Conservation (phyloP, 2,888 invertebrate species). For the Nymphalis c-album region DNA sequence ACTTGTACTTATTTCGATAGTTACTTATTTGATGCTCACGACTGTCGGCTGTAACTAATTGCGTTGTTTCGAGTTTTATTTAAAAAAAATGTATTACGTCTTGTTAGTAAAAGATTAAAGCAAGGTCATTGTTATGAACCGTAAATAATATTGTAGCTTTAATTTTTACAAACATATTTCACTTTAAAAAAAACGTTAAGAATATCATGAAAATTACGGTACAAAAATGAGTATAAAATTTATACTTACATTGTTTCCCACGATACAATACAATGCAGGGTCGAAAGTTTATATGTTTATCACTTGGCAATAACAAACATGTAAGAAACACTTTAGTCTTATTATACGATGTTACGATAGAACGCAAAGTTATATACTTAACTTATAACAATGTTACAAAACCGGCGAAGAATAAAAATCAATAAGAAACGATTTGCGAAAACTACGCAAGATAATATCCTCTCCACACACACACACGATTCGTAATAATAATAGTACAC, state of each 20-base stretch:
- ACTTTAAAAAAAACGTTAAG: background rate
- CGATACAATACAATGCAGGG: conserved; percentile 48
- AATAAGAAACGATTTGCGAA: conserved; percentile 68
- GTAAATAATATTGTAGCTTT: background rate
- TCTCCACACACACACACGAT: conserved; percentile 61
- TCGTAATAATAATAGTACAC: conserved; percentile 54
- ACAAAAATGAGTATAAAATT: conserved; percentile 14
- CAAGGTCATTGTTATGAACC: background rate
- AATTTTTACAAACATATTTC: background rate
- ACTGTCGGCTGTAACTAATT: conserved; percentile 34
- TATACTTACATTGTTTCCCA: conserved; percentile 67
- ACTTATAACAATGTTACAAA: conserved; percentile 68
- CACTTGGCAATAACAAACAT: conserved; percentile 37
- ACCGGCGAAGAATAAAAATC: conserved; percentile 78
- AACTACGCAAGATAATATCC: conserved; percentile 51
- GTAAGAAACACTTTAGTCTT: conserved; percentile 36
- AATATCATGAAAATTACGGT: conserved; percentile 3
- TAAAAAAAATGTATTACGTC: background rate
- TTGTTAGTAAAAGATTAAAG: background rate
- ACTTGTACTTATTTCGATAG: conserved; percentile 46
- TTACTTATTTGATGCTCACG: conserved; percentile 41
- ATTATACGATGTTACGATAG: conserved; percentile 40
- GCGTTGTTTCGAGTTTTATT: conserved; percentile 23
- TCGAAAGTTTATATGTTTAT: conserved; percentile 36
- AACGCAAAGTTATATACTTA: conserved; percentile 47